Conservation (phyloP, 1,140 invertebrate genomes). For the Orussus abietinus region DNA sequence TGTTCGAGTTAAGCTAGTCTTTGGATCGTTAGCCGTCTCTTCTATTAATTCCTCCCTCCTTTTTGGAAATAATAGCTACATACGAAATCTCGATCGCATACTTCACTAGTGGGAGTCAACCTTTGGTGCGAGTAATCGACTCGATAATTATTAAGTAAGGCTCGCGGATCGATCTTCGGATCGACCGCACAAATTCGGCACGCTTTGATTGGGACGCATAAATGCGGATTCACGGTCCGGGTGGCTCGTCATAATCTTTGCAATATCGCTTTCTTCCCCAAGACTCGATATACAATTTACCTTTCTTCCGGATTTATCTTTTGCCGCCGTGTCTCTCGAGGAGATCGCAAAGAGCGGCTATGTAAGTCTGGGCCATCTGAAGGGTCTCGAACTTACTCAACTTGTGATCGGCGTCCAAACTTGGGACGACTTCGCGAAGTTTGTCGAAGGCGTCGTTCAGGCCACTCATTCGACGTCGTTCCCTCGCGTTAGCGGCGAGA, state of each 20-base stretch:
- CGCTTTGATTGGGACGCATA: constrained; percentile 15
- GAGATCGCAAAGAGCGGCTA: constrained; percentile 65
- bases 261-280: neutral
- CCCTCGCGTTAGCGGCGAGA: constrained; percentile 73
- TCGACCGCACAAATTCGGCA: neutral
- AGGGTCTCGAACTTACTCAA: constrained; percentile 84
- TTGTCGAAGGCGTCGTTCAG: constrained; percentile 79
- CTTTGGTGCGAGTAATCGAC: constrained; percentile 16
- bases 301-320: constrained; percentile 17
- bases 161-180: constrained; percentile 8
- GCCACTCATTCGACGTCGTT: constrained; percentile 77
- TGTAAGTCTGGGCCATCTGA: constrained; percentile 86
- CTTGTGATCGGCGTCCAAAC: constrained; percentile 71
- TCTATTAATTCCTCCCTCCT: constrained; percentile 12
- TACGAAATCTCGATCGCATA: constrained; percentile 14
- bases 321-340: constrained; percentile 36
- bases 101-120: too few species aligned
- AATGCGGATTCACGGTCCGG: neutral
- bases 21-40: constrained; percentile 36
- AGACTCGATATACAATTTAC: too few species aligned
- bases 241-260: constrained; percentile 2
- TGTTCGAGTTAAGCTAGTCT: constrained; percentile 18
- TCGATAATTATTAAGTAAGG: constrained; percentile 18
- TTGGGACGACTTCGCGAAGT: constrained; percentile 76
- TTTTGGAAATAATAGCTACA: constrained; percentile 13